Base-by-base conservation (phyloP, 2,113 vertebrate genomes). In the Meleagris gallopavo region DNA sequence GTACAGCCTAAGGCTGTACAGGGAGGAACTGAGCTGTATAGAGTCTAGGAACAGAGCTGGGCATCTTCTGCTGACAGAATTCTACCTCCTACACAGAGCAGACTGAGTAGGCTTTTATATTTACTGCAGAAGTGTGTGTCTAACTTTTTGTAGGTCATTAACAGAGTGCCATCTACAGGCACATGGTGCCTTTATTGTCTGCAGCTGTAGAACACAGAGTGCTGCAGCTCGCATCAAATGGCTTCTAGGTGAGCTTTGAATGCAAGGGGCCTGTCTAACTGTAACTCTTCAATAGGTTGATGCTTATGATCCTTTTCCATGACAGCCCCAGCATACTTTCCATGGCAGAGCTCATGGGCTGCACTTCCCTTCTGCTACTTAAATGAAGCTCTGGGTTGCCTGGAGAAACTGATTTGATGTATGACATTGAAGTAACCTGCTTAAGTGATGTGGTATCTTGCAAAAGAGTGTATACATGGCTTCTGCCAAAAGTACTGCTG, bases 101-200 rank as follows among this genome's bases (percentile, higher is more conserved):
- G n/a, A 40, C 4, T 43, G 60, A 45, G 6, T 32, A 19, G 14
- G 24, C 21, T 81, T 57, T 52, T 45, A 0, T 32, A 24, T 36
- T 48, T 74, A 11, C 76, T 32, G 36, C 32, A 60, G 52, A 58
- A 84, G 36, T 34, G 5, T 13, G 30, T 27, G 36, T 80, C 14
- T 18, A 8, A n/a, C 9, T 30, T 20, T 19, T 24, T 34, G 40
- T 54, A 57, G 79, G 86, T 93, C 88, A 88, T 83, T 81, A 80
- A 48, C 15, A 2, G 83, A 94, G 62, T 91, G 90, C 83, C 76
- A 88, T 88, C 95, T 84, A n/a, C 94, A 55, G 86, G 76, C 57
- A 60, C 46, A 17, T 43, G 13, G 14, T 50, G 19, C 22, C 67
- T 72, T 70, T 48, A n/a, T 67, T 71, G 29, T 30, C 18, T 75